Percentiles rank a stretch among this genome's conserved stretches.
phyloP scores from a whole-genome alignment of 2,797 vertebrate species.

The Phalloptychus januarius region DNA sequence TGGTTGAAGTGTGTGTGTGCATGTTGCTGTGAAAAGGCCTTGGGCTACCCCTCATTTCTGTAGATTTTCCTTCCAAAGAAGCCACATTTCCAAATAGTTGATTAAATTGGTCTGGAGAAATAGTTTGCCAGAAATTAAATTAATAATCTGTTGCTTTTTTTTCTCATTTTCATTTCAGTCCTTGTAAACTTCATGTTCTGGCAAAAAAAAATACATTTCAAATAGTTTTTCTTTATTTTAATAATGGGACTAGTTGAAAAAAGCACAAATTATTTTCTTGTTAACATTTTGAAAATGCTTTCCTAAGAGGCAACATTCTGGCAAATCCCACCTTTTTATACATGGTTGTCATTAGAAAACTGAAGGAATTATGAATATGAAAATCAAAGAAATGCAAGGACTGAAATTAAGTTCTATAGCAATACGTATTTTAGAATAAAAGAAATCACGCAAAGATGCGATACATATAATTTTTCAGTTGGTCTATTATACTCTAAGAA shows the following conservation, averaged over 20 bases:
- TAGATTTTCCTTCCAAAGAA: not conserved
- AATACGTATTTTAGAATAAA: not conserved
- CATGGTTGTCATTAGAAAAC: not conserved
- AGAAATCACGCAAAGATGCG: not conserved
- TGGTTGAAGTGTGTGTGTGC: conserved; percentile 6
- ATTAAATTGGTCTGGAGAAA: not conserved
- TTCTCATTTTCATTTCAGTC: not conserved
- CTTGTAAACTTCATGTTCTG: not conserved
- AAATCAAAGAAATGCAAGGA: not conserved
- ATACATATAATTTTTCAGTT: not conserved
- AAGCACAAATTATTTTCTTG: not conserved
- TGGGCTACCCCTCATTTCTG: not conserved
- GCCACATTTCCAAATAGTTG: conserved; percentile 1
- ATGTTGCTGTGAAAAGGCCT: conserved; percentile 21
- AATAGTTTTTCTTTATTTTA: not conserved
- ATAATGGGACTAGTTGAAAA: not conserved
- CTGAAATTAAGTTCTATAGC: not conserved
- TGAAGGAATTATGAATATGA: not conserved
- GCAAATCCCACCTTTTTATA: not conserved
- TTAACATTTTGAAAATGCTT: not conserved
- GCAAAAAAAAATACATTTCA: not conserved
- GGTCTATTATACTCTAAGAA: not conserved
- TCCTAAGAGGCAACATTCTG: not conserved
- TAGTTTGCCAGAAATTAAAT: not conserved
- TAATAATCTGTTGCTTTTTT: not conserved